Percentiles rank a stretch among this genome's conserved stretches.
Conservation (phyloP, 2,797 vertebrate genomes). For the Galaxias olidus region DNA sequence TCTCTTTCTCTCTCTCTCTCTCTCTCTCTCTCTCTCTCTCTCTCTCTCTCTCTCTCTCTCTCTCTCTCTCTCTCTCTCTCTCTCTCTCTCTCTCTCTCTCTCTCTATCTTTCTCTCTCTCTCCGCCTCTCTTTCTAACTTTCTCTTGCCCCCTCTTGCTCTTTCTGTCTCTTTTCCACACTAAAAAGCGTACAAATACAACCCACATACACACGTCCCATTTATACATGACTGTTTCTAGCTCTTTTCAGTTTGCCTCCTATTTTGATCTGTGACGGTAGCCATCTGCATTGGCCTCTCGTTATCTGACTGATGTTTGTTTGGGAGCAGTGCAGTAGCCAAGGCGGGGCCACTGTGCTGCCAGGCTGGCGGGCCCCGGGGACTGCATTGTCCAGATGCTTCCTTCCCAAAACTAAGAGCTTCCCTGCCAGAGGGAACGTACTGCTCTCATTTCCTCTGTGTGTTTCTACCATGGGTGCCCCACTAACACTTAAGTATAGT, state of each 20-base stretch:
- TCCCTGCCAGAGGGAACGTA: constrained; percentile 63
- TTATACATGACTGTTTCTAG: not conserved
- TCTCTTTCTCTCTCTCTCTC: not conserved
- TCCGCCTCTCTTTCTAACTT: constrained; percentile 7
- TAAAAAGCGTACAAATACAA: constrained; percentile 12
- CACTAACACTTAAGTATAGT: constrained; percentile 22
- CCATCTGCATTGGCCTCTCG: constrained; percentile 57
- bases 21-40: not conserved
- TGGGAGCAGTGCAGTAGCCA: constrained; percentile 44
- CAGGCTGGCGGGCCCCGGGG: constrained; percentile 65
- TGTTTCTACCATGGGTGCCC: constrained; percentile 48
- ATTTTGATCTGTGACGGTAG: constrained; percentile 50
- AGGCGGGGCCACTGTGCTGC: constrained; percentile 57
- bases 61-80: constrained; percentile 38
- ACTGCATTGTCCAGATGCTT: constrained; percentile 80
- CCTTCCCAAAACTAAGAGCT: constrained; percentile 62
- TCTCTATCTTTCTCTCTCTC: no score
- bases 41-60: constrained; percentile 57
- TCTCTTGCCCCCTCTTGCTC: constrained; percentile 8
- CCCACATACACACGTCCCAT: constrained; percentile 3
- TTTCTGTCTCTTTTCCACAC: no score
- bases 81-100: constrained; percentile 14
- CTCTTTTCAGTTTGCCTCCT: constrained; percentile 20
- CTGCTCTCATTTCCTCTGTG: constrained; percentile 75
- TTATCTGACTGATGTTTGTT: constrained; percentile 69